Conservation (phyloP, 2,888 invertebrate species). For the Piscicola geometra region DNA sequence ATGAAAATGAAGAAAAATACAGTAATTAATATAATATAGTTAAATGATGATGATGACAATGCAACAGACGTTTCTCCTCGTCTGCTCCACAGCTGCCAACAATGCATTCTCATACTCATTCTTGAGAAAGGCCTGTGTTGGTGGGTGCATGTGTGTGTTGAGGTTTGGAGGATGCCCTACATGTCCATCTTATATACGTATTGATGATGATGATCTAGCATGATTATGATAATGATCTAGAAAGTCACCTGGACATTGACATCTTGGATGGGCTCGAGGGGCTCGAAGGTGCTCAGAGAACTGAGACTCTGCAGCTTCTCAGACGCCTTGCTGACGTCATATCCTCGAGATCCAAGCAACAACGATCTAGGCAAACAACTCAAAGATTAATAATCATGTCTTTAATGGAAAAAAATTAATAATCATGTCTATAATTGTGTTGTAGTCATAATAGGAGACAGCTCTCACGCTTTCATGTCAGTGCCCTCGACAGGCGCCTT, state of each 20-base stretch:
- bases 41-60: no score
- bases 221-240: no score
- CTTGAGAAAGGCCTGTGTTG: slow-evolving; percentile 72
- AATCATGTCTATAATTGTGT: neutral
- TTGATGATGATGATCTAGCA: neutral
- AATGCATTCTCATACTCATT: slow-evolving; percentile 92
- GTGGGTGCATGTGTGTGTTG: neutral
- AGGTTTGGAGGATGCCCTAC: neutral
- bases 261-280: slow-evolving; percentile 81
- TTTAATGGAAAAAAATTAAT: neutral
- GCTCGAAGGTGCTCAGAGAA: slow-evolving; percentile 63
- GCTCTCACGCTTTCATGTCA: slow-evolving; percentile 86
- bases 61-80: slow-evolving; percentile 51
- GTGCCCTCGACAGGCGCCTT: slow-evolving; percentile 74
- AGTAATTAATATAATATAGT: no score
- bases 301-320: slow-evolving; percentile 80
- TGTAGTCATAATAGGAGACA: no score
- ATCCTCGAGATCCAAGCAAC: slow-evolving; percentile 81
- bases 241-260: slow-evolving; percentile 74
- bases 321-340: slow-evolving; percentile 86
- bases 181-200: neutral
- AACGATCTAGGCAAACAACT: slow-evolving; percentile 65
- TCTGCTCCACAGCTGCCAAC: slow-evolving; percentile 81
- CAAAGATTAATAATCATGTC: neutral
- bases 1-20: no score